These are phyloP conservation scores for Oncopodura yosiiana DNA, from an alignment of 1,140 invertebrate species.

Conservation along the genomic window DNA sequence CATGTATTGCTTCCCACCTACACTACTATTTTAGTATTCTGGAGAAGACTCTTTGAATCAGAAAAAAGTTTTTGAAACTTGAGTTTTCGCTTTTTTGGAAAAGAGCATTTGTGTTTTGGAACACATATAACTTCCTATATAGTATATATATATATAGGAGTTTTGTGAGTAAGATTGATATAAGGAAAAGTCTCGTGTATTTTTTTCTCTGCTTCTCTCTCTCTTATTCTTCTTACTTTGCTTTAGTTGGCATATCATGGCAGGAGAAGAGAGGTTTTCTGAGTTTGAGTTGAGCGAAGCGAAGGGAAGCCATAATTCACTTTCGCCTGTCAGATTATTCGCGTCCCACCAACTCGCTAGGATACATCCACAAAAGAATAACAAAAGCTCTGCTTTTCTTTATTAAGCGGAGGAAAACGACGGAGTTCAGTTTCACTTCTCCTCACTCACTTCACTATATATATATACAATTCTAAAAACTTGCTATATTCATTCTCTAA, in stretches of 20 bases:
- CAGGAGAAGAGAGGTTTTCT: not conserved
- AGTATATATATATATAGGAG: no score
- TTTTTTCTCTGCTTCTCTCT: not conserved
- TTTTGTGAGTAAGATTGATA: not conserved
- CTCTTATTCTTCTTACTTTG: not conserved
- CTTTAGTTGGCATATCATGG: not conserved
- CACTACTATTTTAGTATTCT: no score
- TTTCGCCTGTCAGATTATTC: slow-evolving; percentile 36
- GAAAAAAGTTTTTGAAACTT: no score
- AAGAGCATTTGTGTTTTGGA: no score
- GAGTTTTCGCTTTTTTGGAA: no score
- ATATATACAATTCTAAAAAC: not conserved
- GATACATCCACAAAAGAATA: slow-evolving; percentile 35
- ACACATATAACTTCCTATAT: no score
- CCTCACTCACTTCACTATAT: not conserved
- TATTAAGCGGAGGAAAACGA: slow-evolving; percentile 31
- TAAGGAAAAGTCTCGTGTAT: not conserved
- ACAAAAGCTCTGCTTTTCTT: slow-evolving; percentile 34
- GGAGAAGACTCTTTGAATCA: no score
- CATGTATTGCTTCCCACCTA: no score
- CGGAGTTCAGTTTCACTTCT: slow-evolving; percentile 15
- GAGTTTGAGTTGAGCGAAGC: slow-evolving; percentile 8
- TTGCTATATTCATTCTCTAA: not conserved
- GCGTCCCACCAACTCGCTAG: slow-evolving; percentile 34
- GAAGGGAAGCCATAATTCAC: slow-evolving; percentile 31